Evolutionary conservation across 2,797 vertebrate species (phyloP), one percentile per base, ranked within the genome.

Genomic region (Hippoglossus hippoglossus): DNA sequence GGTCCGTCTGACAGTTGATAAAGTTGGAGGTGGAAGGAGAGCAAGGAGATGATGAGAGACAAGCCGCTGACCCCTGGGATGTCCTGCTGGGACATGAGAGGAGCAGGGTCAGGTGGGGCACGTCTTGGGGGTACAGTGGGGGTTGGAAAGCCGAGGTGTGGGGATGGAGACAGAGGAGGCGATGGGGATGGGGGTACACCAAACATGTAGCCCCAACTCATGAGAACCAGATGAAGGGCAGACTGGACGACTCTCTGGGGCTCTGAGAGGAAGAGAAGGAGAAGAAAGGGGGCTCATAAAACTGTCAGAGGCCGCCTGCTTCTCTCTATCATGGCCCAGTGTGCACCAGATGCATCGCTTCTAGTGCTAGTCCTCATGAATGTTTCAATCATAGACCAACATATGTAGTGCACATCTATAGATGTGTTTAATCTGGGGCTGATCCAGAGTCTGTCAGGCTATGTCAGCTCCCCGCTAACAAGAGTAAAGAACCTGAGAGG

Each of bases 161-260:
- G 46, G 69, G 72, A 63, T 75, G 67, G 47, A 72, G 73, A 68
- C 55, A 53, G 77, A 79, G 66, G 75, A 81, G 68, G 71, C 12
- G 36, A 39, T 39, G 68, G 69, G 75, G 63, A 87, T 73, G 63
- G 84, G 56, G 83, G 80, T 77, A 72, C 83, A 81, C 63, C 71
- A 64, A 90, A 78, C 80, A 82, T 41, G 67, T 50, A 78, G 57
- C 64, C 78, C 79, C 65, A 75, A 73, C 82, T 93, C 90, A 93
- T 93, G 91, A 89, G 87, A 93, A 93, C 91, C 93, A 94, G 92
- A 93, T 93, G 92, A 92, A 91, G 81, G 80, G 79, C 84, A 73
- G 84, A 86, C 79, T 73, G 83, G 79, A 92, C 77, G 81, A 84
- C 89, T 92, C 92, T 92, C 91, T 70, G 59, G 89, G 86, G 91